These are phyloP conservation scores for Drosophila nebulosa DNA, from an alignment of 1,140 invertebrate genomes.

Conservation along the genomic window DNA sequence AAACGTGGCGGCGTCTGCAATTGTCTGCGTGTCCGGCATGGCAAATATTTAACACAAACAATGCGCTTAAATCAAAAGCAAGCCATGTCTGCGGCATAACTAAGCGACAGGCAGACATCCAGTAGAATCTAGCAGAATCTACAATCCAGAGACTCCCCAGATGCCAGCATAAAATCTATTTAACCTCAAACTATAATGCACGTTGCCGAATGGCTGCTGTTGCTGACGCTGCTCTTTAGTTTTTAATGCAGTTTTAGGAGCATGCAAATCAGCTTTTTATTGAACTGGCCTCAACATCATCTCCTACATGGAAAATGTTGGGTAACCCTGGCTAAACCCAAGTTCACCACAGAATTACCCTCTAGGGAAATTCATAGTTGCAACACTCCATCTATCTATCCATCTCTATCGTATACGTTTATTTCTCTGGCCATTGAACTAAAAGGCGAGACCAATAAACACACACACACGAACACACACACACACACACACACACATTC, in stretches of 20 bases:
- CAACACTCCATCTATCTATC: conserved; percentile 12
- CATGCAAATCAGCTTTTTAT: conserved; percentile 68
- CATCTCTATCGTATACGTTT: conserved; percentile 1
- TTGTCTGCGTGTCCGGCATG: conserved; percentile 71
- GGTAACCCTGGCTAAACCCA: not conserved
- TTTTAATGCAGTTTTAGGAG: conserved; percentile 54
- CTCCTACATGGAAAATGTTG: not conserved
- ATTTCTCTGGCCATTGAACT: conserved; percentile 64
- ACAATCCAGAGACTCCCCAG: not conserved
- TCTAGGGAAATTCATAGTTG: conserved; percentile 54
- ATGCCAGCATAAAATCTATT: conserved; percentile 49
- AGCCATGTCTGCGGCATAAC: conserved; percentile 74
- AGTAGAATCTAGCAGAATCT: not conserved
- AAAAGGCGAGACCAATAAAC: conserved; percentile 49
- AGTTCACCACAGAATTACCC: conserved; percentile 55
- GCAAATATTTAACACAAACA: conserved; percentile 76
- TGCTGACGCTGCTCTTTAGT: conserved; percentile 61
- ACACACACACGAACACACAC: conserved; percentile 20
- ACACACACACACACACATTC: conserved; percentile 6
- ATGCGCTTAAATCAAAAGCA: conserved; percentile 77
- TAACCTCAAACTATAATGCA: conserved; percentile 41
- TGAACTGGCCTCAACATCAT: conserved; percentile 53
- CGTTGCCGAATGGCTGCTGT: not conserved
- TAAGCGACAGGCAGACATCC: conserved; percentile 52
- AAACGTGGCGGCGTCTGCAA: conserved; percentile 55